Percentiles rank a stretch among this genome's conserved stretches.
Evolutionary conservation across 92 coral and sea anemone species (phyloP).

Genomic region (Galaxea fascicularis): DNA sequence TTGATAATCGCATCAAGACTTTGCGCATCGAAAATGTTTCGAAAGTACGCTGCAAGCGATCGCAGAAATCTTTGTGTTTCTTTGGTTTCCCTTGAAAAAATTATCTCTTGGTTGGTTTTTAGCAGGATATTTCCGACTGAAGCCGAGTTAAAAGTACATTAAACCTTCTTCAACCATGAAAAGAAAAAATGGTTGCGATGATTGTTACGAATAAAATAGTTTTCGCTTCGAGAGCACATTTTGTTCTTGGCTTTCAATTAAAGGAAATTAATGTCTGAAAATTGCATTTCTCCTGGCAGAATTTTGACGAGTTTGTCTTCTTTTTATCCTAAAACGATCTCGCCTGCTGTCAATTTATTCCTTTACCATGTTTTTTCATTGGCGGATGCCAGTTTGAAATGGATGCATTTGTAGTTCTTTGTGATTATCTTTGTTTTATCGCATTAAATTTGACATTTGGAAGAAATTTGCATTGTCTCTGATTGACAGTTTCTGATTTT

Average conservation of each 20-base stretch:
- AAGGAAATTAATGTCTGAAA: slow-evolving; percentile 35
- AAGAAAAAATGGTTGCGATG: background rate
- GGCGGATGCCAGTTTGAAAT: slow-evolving; percentile 21
- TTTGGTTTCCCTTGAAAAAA: slow-evolving; percentile 12
- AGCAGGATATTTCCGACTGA: slow-evolving; percentile 32
- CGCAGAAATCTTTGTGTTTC: slow-evolving; percentile 1
- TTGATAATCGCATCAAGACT: background rate
- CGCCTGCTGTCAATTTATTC: slow-evolving; percentile 19
- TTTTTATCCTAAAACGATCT: slow-evolving; percentile 36
- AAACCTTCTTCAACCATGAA: background rate
- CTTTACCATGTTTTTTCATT: slow-evolving; percentile 10
- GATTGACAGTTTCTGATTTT: slow-evolving; percentile 35
- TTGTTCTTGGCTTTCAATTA: slow-evolving; percentile 7
- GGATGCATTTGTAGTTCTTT: slow-evolving; percentile 11
- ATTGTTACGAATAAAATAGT: background rate
- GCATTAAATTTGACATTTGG: slow-evolving; percentile 41
- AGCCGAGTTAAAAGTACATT: background rate
- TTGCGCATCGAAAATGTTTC: background rate
- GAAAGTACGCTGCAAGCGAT: background rate
- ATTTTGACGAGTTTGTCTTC: slow-evolving; percentile 48
- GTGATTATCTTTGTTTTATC: slow-evolving; percentile 43
- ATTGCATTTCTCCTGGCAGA: slow-evolving; percentile 1
- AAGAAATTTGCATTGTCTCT: slow-evolving; percentile 31
- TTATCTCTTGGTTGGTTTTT: slow-evolving; percentile 18
- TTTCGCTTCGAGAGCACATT: background rate